A percentile compares a stretch with the other conserved stretches of the same genome.
Conservation (phyloP, 2,113 vertebrate genomes). For the Pipra filicauda region DNA sequence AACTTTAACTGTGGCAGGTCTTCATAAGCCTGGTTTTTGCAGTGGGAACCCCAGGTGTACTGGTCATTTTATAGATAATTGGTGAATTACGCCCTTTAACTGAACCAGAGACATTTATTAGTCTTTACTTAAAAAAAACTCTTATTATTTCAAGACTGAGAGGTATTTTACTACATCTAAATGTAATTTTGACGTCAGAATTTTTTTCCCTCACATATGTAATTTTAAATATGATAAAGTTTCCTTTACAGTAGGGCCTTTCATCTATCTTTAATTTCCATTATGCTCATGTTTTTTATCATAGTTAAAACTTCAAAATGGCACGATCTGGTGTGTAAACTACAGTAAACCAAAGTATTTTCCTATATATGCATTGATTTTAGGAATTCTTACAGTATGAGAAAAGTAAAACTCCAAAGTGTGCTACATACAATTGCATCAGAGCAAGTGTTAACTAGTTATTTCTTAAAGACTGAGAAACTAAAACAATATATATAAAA, state of each 20-base stretch:
- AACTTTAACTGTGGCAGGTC: background rate
- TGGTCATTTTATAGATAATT: background rate
- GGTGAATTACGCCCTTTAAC: background rate
- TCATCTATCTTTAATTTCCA: background rate
- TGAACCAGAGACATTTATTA: background rate
- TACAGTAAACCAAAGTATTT: background rate
- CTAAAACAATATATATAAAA: background rate
- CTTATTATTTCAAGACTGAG: background rate
- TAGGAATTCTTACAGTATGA: background rate
- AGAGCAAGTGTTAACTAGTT: background rate
- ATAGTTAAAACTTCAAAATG: background rate
- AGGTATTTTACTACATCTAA: background rate
- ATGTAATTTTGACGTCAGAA: background rate
- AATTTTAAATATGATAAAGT: background rate
- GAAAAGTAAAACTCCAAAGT: background rate
- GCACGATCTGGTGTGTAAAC: background rate
- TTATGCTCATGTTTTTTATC: background rate
- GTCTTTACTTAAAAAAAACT: background rate
- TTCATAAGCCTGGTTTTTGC: background rate
- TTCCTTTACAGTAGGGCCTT: background rate
- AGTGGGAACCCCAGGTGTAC: background rate
- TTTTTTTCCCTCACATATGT: background rate
- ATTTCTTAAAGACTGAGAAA: conserved; percentile 12
- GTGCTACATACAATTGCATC: background rate
- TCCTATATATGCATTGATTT: background rate